Evolutionary conservation across 2,888 invertebrate species (phyloP).

Genomic region (Xanthia icteritia): DNA sequence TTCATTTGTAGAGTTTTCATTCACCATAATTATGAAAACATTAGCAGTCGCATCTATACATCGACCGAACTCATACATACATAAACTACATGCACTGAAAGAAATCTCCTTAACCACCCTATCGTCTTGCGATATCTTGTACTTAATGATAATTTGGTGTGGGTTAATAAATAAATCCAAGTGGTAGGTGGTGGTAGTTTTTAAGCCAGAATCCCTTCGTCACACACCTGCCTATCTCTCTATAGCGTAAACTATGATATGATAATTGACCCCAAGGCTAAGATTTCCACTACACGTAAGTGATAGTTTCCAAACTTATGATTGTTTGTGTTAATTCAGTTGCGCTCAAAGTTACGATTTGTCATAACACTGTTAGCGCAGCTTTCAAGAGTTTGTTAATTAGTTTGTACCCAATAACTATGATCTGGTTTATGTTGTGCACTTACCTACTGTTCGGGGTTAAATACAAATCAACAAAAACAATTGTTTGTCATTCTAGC

Average conservation of each 20-base stretch:
- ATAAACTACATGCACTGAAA: background rate
- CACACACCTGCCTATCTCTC: background rate
- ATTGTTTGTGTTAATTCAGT: slow-evolving; percentile 37
- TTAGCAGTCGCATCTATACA: too few relatives aligned
- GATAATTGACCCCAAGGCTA: background rate
- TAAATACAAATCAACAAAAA: background rate
- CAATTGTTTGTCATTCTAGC: background rate
- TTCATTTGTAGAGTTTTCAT: background rate
- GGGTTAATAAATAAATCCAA: background rate
- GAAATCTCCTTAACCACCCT: background rate
- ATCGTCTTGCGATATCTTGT: background rate
- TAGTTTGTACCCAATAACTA: slow-evolving; percentile 8
- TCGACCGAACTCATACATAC: too few relatives aligned
- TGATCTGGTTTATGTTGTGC: slow-evolving; percentile 16
- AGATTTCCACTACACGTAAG: background rate
- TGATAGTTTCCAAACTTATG: slow-evolving; percentile 17
- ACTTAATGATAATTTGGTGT: background rate
- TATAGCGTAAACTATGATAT: too few relatives aligned
- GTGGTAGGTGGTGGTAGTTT: too few relatives aligned
- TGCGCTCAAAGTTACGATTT: slow-evolving; percentile 28
- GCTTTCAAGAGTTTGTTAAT: slow-evolving; percentile 13
- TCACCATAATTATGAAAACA: background rate
- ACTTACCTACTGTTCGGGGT: background rate
- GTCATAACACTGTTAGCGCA: slow-evolving; percentile 27
- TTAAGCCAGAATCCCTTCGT: background rate